phyloP scores from a whole-genome alignment of 2,113 vertebrate genomes.

The Hemiscyllium ocellatum region DNA sequence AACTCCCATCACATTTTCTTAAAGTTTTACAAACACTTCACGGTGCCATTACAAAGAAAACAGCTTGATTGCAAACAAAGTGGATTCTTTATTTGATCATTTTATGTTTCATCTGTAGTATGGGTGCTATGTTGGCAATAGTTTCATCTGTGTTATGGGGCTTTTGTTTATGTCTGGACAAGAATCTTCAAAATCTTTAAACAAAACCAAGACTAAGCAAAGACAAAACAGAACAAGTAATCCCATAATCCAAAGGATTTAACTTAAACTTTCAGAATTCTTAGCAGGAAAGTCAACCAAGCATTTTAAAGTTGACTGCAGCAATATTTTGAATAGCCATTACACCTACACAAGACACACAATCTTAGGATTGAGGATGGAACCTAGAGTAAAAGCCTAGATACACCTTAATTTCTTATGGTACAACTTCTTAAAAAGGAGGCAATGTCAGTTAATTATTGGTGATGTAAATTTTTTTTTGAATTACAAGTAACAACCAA shows the following conservation, averaged over 20 bases:
- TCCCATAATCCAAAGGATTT: not conserved
- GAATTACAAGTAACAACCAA: not conserved
- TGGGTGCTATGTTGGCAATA: not conserved
- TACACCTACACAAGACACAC: not conserved
- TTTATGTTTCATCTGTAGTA: not conserved
- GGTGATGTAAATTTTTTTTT: not conserved
- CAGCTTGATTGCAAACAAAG: not conserved
- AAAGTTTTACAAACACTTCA: not conserved
- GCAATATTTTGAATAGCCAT: not conserved
- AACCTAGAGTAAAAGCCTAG: no score
- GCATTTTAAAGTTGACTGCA: not conserved
- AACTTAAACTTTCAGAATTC: not conserved
- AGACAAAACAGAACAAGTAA: not conserved
- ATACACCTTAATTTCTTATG: not conserved
- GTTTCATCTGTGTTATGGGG: not conserved
- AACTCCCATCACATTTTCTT: not conserved
- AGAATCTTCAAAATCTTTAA: not conserved
- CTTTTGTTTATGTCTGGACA: not conserved
- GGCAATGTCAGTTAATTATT: not conserved
- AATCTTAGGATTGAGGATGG: not conserved
- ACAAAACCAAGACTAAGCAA: not conserved
- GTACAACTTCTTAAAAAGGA: not conserved
- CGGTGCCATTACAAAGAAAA: not conserved
- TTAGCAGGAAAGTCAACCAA: not conserved
- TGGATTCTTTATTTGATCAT: not conserved